Percentiles rank a stretch among this genome's conserved stretches.
Conservation (phyloP, 2,888 invertebrate genomes). For the Drosophila emarginata region DNA sequence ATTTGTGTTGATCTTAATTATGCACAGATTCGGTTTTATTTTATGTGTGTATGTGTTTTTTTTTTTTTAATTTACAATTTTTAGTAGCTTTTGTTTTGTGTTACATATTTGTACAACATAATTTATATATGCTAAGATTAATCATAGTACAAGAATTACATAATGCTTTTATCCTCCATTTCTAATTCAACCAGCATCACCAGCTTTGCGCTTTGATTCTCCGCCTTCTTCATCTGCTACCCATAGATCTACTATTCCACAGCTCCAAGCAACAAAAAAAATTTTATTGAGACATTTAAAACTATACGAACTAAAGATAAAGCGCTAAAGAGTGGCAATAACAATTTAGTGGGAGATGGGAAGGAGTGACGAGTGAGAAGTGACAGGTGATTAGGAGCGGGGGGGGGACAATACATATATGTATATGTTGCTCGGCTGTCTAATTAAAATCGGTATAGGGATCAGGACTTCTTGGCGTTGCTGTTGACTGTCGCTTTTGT, state of each 20-base stretch:
- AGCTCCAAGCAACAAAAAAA: slow-evolving; percentile 33
- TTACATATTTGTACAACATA: slow-evolving; percentile 50
- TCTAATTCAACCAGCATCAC: slow-evolving; percentile 63
- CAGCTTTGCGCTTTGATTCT: slow-evolving; percentile 65
- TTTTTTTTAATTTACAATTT: slow-evolving; percentile 46
- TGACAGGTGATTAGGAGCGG: not conserved
- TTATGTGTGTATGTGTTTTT: slow-evolving; percentile 29
- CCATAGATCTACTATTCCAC: slow-evolving; percentile 1
- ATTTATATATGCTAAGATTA: slow-evolving; percentile 40
- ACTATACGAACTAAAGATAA: slow-evolving; percentile 37
- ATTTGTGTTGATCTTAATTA: slow-evolving; percentile 11
- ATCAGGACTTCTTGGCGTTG: slow-evolving; percentile 70
- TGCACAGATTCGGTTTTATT: slow-evolving; percentile 24
- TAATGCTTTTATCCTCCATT: slow-evolving; percentile 22
- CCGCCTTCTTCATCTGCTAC: slow-evolving; percentile 29
- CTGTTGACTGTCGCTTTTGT: slow-evolving; percentile 20
- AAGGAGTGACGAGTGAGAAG: not conserved
- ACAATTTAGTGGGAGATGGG: not conserved
- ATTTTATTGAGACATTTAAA: slow-evolving; percentile 30
- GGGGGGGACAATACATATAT: not conserved
- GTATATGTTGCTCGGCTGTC: not conserved
- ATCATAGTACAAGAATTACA: slow-evolving; percentile 33
- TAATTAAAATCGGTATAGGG: slow-evolving; percentile 72
- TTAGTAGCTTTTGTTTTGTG: slow-evolving; percentile 35
- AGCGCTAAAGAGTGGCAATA: slow-evolving; percentile 28